Percentiles rank a stretch among this genome's conserved stretches.
Evolutionary conservation across 2,113 vertebrate species (phyloP).

Genomic region (Nanorana parkeri): DNA sequence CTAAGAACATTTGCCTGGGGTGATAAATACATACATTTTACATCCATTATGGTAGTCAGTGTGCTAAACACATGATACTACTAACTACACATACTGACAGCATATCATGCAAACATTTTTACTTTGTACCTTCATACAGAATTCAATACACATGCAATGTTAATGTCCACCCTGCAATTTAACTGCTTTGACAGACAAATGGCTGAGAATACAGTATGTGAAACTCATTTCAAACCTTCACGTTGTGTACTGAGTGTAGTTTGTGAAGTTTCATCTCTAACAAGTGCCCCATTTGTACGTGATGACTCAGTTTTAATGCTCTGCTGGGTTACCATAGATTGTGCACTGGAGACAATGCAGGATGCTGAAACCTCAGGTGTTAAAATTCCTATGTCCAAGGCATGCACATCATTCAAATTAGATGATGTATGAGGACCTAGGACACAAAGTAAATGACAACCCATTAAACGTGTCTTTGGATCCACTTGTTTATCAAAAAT

Average conservation of each 20-base stretch:
- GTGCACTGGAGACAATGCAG: conserved; percentile 72
- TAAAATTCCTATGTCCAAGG: conserved; percentile 74
- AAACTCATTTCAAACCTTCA: conserved; percentile 79
- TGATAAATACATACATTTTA: no score
- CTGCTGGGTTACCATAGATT: conserved; percentile 77
- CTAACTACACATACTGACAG: no score
- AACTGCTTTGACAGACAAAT: conserved; percentile 68
- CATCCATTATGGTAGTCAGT: no score
- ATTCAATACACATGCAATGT: neutral
- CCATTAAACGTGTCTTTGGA: conserved; percentile 44
- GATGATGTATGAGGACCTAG: conserved; percentile 74
- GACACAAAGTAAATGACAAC: conserved; percentile 60
- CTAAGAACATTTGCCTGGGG: no score
- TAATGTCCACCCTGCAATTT: conserved; percentile 58
- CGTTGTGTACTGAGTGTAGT: conserved; percentile 76
- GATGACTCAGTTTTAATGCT: conserved; percentile 79
- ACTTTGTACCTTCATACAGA: no score
- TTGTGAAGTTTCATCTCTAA: conserved; percentile 81
- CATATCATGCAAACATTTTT: no score
- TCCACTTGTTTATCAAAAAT: neutral
- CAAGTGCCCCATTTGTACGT: conserved; percentile 72
- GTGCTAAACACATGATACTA: no score
- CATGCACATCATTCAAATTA: conserved; percentile 74
- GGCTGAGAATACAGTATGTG: conserved; percentile 75
- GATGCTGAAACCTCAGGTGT: conserved; percentile 72